Percentiles rank a stretch among this genome's conserved stretches.
phyloP scores from a whole-genome alignment of 2,888 invertebrate species.

The Erebia aethiops region DNA sequence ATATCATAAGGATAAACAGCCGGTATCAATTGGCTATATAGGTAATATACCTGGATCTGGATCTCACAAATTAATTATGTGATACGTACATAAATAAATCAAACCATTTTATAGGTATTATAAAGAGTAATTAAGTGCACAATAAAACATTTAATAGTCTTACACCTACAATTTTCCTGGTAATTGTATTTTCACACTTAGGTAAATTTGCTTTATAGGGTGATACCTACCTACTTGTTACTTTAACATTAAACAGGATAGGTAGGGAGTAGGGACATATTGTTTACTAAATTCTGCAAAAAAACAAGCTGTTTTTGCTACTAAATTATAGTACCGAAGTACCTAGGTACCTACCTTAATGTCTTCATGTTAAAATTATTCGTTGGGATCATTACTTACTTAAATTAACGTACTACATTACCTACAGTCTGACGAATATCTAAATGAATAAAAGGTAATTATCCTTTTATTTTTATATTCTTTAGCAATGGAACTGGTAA shows the following conservation, averaged over 20 bases:
- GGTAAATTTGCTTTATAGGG: too few relatives aligned
- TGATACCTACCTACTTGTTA: background rate
- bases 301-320: too few relatives aligned
- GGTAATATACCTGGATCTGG: background rate
- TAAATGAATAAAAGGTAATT: too few relatives aligned
- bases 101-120: background rate
- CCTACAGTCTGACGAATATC: too few relatives aligned
- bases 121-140: conserved; percentile 1
- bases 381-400: too few relatives aligned
- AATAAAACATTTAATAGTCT: conserved; percentile 5
- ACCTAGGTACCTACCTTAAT: too few relatives aligned
- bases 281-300: too few relatives aligned
- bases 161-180: conserved; percentile 4
- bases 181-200: conserved; percentile 1
- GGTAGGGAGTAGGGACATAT: too few relatives aligned
- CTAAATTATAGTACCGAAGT: too few relatives aligned
- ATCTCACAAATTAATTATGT: background rate
- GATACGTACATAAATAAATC: background rate
- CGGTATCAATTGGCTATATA: background rate
- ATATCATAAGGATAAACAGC: too few relatives aligned
- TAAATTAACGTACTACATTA: too few relatives aligned
- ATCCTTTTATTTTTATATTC: background rate
- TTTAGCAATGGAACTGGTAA: background rate
- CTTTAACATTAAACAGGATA: background rate
- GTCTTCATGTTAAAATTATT: too few relatives aligned